Base-by-base conservation (phyloP, 2,113 vertebrate genomes). In the Sminthopsis crassicaudata region DNA sequence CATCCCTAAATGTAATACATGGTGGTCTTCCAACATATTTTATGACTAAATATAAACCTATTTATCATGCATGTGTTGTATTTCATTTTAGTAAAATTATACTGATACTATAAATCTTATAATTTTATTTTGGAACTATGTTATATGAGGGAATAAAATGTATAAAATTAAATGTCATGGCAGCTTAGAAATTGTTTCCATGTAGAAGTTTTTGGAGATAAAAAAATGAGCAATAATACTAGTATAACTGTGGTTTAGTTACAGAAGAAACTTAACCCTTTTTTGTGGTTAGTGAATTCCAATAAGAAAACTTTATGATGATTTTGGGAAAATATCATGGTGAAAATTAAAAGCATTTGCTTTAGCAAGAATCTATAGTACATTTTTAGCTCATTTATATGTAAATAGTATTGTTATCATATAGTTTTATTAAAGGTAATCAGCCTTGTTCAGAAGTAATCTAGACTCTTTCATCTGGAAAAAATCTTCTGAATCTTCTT, bases 111-210 rank as follows among this genome's bases (percentile, higher is more conserved):
- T 0, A 0, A 53, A 88, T 89, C 0, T 91, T 92, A 23, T 0
- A 94, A 48, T 50, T 94, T 93, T 84, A 52, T 95, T 97, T 92
- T n/a, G 91, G 94, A 95, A 53, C 23, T 46, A 27, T 14, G 0
- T 52, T 91, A 95, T 93, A 91, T 53, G 9, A 6, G 52, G 96
- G 94, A 93, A 88, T 55, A 92, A 96, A 95, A 84, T 19, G 0
- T 1, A 50, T 53, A 30, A 27, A 91, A 8, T 95, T 94, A 96
- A 95, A 92, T 50, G 0, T 7, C 30, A 1, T 84, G 3, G 1
- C 0, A 23, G 0, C 5, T 95, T 94, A 55, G 26, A 95, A 97
- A 91, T 22, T 92, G 0, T 5, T 96, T 92, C 96, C 27, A 46
- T 36, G 0, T 91, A 53, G 19, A 76, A 8, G 3, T 8, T 76